Percentiles rank a stretch among this genome's conserved stretches.
Evolutionary conservation across 2,113 vertebrate genomes (phyloP).

Genomic region (Gorsachius goisagi): DNA sequence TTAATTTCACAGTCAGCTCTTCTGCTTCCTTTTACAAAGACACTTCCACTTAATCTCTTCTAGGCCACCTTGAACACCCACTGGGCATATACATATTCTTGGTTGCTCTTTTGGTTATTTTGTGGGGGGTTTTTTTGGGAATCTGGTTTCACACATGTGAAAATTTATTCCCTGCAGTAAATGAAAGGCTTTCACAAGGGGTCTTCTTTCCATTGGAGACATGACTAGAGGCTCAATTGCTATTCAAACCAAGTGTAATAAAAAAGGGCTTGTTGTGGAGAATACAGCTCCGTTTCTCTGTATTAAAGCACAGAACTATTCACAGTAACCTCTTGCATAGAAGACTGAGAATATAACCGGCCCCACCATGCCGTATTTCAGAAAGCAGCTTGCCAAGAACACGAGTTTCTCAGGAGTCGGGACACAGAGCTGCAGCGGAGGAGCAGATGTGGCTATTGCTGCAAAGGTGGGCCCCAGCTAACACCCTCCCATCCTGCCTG

Average conservation of each 20-base stretch:
- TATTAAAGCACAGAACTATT: conserved; percentile 57
- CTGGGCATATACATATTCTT: background rate
- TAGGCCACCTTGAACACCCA: background rate
- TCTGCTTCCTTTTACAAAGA: conserved; percentile 22
- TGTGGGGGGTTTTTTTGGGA: background rate
- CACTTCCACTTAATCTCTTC: background rate
- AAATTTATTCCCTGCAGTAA: conserved; percentile 42
- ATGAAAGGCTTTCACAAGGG: conserved; percentile 39
- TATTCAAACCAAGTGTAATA: conserved; percentile 60
- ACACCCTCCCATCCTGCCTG: background rate
- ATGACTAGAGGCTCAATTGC: conserved; percentile 42
- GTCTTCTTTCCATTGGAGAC: conserved; percentile 42
- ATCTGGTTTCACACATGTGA: background rate
- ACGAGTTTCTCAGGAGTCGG: background rate
- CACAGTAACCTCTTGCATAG: conserved; percentile 35
- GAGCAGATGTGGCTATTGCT: background rate
- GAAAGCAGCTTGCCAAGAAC: conserved; percentile 37
- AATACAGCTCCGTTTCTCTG: conserved; percentile 56
- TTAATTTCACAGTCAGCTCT: background rate
- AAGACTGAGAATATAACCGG: conserved; percentile 42
- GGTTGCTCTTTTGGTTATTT: conserved; percentile 1
- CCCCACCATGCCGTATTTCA: background rate
- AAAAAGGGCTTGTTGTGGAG: conserved; percentile 45
- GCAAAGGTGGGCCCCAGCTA: background rate
- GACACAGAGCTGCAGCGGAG: background rate